A percentile compares a stretch with the other conserved stretches of the same genome.
Evolutionary conservation across 2,888 invertebrate genomes (phyloP).

Genomic region (Pelosia muscerda): DNA sequence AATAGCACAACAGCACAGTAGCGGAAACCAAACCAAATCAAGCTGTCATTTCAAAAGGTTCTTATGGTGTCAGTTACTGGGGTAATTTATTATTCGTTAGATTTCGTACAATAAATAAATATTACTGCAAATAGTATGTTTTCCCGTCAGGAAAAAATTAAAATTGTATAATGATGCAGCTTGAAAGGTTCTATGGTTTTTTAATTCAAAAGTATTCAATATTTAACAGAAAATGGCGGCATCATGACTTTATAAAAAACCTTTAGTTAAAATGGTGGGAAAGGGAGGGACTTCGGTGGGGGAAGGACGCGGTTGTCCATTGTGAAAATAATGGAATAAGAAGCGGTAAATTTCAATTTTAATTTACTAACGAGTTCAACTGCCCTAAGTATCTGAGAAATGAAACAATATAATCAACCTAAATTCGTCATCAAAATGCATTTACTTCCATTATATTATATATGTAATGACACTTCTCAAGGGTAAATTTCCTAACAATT

Average conservation of each 20-base stretch:
- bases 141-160: conserved; percentile 9
- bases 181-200: neutral
- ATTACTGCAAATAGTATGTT: neutral
- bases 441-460: neutral
- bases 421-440: neutral
- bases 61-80: conserved; percentile 69
- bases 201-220: conserved; percentile 17
- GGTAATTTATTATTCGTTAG: conserved; percentile 32
- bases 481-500: neutral
- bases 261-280: conserved; percentile 73
- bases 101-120: conserved; percentile 11
- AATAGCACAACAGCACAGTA: conserved; percentile 86
- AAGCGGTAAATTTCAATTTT: conserved; percentile 63
- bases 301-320: conserved; percentile 78
- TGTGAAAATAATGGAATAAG: conserved; percentile 60
- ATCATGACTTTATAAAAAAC: conserved; percentile 64
- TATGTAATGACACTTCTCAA: neutral
- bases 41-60: conserved; percentile 85
- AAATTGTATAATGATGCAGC: neutral
- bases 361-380: neutral
- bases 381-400: neutral
- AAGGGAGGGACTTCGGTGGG: conserved; percentile 74
- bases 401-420: neutral
- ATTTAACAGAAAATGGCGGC: conserved; percentile 45
- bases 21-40: conserved; percentile 87